These are phyloP conservation scores for Caenorhabditis elegans DNA, from an alignment of 1,140 invertebrate genomes.

Conservation along the genomic window DNA sequence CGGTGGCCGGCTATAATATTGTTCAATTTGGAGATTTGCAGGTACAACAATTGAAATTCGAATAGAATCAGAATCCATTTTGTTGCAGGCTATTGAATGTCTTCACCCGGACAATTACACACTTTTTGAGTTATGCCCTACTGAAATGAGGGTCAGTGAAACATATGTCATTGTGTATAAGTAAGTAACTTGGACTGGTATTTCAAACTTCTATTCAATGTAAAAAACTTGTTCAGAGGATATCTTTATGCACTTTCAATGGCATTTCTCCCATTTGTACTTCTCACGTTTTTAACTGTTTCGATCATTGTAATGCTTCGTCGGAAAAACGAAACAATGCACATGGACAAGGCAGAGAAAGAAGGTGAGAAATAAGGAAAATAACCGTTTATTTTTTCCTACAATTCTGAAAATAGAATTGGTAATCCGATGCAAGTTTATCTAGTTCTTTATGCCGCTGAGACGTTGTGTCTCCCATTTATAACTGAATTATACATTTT, in stretches of 20 bases:
- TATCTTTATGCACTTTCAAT: conserved; percentile 52
- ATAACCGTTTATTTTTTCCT: no score
- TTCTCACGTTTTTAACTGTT: conserved; percentile 47
- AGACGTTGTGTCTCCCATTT: not conserved
- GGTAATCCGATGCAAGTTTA: not conserved
- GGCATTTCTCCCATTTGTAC: conserved; percentile 53
- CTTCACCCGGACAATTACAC: conserved; percentile 23
- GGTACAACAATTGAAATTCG: not conserved
- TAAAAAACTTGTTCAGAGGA: no score
- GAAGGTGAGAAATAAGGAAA: conserved; percentile 10
- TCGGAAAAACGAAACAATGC: not conserved
- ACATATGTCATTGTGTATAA: conserved; percentile 54
- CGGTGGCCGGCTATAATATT: conserved; percentile 50
- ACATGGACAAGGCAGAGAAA: not conserved
- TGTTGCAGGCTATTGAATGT: conserved; percentile 49
- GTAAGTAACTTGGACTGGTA: conserved; percentile 19
- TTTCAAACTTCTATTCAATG: not conserved
- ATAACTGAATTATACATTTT: conserved; percentile 26
- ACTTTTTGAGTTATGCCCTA: conserved; percentile 55
- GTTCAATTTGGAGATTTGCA: conserved; percentile 53
- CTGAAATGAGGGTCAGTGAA: conserved; percentile 52
- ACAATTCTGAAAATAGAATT: not conserved
- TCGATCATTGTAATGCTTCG: conserved; percentile 42
- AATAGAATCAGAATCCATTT: not conserved
- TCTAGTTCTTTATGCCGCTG: not conserved